Conservation (phyloP, 2,113 vertebrate genomes). For the Psophia crepitans region DNA sequence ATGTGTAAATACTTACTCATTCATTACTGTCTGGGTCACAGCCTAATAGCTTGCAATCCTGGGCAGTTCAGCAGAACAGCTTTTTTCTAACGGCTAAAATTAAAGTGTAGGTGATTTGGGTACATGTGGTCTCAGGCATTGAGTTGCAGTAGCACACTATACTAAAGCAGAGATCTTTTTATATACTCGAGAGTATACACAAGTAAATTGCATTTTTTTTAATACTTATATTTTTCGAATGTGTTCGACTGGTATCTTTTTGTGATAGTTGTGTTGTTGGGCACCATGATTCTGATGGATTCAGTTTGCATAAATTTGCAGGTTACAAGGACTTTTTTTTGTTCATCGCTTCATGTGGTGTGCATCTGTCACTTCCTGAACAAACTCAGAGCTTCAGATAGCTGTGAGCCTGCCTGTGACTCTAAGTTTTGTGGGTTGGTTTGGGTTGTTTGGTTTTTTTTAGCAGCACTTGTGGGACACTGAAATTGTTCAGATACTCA, state of each 20-base stretch:
- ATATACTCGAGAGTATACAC: accelerated
- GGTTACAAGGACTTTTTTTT: background rate
- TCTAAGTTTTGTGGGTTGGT: background rate
- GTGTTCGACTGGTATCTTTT: accelerated
- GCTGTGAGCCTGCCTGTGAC: background rate
- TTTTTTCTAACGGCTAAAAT: background rate
- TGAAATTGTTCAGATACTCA: background rate
- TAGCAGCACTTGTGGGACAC: accelerated
- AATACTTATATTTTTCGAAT: background rate
- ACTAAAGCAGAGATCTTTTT: background rate
- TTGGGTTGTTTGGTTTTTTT: too few relatives aligned
- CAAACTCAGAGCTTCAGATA: background rate
- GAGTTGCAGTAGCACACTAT: background rate
- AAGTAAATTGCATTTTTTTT: background rate
- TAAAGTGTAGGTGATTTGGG: background rate
- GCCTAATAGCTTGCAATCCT: background rate
- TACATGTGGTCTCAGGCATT: accelerated
- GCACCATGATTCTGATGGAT: background rate
- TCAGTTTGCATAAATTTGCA: background rate
- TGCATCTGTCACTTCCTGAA: background rate
- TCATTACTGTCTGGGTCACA: background rate
- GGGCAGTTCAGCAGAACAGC: background rate
- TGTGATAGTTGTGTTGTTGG: background rate
- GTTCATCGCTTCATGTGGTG: background rate
- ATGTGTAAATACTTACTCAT: background rate